These are phyloP conservation scores for Pyrocephalus nanus DNA, from an alignment of 2,797 vertebrate species.

Conservation along the genomic window DNA sequence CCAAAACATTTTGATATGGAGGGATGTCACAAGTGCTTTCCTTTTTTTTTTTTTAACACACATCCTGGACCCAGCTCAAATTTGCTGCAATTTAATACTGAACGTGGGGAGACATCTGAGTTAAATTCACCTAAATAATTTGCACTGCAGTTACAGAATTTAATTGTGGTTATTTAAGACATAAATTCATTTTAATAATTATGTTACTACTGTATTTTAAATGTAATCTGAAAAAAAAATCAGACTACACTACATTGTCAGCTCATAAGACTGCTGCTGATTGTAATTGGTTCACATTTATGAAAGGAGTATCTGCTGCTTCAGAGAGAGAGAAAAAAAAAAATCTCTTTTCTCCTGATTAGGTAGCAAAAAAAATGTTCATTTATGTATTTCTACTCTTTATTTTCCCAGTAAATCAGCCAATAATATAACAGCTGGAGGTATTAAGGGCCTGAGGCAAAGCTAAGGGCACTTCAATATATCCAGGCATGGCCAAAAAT, in stretches of 20 bases:
- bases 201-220: constrained; percentile 64
- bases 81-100: constrained; percentile 71
- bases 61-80: constrained; percentile 41
- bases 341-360: constrained; percentile 71
- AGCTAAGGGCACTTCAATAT: constrained; percentile 73
- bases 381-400: constrained; percentile 73
- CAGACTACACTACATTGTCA: constrained; percentile 30
- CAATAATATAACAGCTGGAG: constrained; percentile 77
- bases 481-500: constrained; percentile 45
- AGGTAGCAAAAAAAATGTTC: constrained; percentile 74
- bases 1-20: constrained; percentile 79
- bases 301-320: constrained; percentile 38
- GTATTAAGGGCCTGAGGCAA: constrained; percentile 73
- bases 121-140: constrained; percentile 74
- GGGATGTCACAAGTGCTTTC: constrained; percentile 37
- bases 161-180: constrained; percentile 73
- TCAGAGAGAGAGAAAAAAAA: constrained; percentile 61
- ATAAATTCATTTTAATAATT: constrained; percentile 77
- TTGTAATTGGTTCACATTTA: constrained; percentile 9
- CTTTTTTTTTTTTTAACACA: background rate
- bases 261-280: constrained; percentile 39
- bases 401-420: constrained; percentile 75
- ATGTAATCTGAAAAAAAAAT: constrained; percentile 48
- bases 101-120: constrained; percentile 51
- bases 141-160: constrained; percentile 67